Base-by-base conservation (phyloP, 2,113 vertebrate genomes). In the Neoarius graeffei region DNA sequence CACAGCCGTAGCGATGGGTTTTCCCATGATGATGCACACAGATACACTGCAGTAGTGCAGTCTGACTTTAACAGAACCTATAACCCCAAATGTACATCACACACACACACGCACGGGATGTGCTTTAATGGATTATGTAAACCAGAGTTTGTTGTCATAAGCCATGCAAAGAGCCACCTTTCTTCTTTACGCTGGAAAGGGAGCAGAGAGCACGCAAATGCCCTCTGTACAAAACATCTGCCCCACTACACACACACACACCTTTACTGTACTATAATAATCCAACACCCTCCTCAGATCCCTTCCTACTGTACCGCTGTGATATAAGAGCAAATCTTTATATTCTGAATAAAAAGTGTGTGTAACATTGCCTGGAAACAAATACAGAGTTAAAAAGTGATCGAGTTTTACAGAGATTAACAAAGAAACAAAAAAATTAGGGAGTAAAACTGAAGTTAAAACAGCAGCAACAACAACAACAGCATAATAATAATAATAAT, bases 91-190 rank as follows among this genome's bases (percentile, higher is more conserved):
- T 23, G 30, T 35, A 35, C 35, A 35, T 35, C 83, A 74, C 83
- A 84, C 81, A 57, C 57, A 77, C 80, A 91, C 71, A 87, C 86
- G 71, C 67, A 87, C 64, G 67, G 76, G 27, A 83, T 81, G 88
- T 83, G 35, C 86, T 85, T 48, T 81, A 90, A 87, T 54, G 83
- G 48, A 66, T 76, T 60, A 86, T 89, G 84, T 85, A 89, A 85
- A 86, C 87, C 74, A 86, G 84, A 82, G 66, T 35, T 81, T 85
- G 88, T 85, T 85, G 30, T 82, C 54, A 82, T 60, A 82, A 50
- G 52, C 5, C 79, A 87, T 87, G 86, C 86, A 87, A 87, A 87
- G 66, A 48, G 20, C 48, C 7, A 23, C 54, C 52, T 83, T 64
- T 20, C 17, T 50, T 76, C 56, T 50, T 19, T 14, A 20, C 3